These are phyloP conservation scores for Lycodopsis pacificus DNA, from an alignment of 2,797 vertebrate species.

Conservation along the genomic window DNA sequence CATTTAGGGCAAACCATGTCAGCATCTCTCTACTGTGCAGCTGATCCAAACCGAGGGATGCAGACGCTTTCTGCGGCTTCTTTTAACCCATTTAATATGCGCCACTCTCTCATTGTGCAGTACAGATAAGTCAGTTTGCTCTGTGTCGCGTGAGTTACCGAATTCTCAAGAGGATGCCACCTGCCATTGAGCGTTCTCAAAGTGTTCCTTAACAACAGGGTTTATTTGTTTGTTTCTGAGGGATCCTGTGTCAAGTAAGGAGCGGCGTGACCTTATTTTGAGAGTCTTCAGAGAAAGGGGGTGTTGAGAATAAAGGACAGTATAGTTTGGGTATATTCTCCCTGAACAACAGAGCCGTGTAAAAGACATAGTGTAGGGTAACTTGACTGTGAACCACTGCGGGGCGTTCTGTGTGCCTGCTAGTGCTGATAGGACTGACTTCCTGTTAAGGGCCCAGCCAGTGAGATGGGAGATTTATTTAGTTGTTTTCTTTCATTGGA, in stretches of 20 bases:
- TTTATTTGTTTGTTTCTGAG: constrained; percentile 11
- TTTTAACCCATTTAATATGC: constrained; percentile 50
- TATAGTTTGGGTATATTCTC: constrained; percentile 1
- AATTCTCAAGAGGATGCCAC: constrained; percentile 17
- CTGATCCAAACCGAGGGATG: constrained; percentile 58
- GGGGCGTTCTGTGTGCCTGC: constrained; percentile 46
- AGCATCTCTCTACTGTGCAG: constrained; percentile 51
- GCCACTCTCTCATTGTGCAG: constrained; percentile 24
- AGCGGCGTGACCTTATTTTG: neutral
- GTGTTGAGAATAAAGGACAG: neutral
- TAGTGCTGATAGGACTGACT: constrained; percentile 59
- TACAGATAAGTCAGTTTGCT: constrained; percentile 24
- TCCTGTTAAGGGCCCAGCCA: constrained; percentile 70
- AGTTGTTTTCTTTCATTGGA: constrained; percentile 73
- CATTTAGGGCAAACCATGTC: constrained; percentile 56
- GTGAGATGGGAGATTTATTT: constrained; percentile 71
- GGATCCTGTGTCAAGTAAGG: neutral
- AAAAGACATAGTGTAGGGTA: constrained; percentile 17
- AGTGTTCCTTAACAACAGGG: neutral
- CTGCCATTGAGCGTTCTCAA: constrained; percentile 22
- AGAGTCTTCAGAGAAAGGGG: neutral
- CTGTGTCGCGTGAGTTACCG: constrained; percentile 5
- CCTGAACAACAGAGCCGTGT: constrained; percentile 16
- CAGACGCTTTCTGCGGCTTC: constrained; percentile 46
- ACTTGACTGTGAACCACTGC: constrained; percentile 25